Percentiles rank a stretch among this genome's conserved stretches.
Conservation (phyloP, 2,797 vertebrate species). For the Nyctalus aviator region DNA sequence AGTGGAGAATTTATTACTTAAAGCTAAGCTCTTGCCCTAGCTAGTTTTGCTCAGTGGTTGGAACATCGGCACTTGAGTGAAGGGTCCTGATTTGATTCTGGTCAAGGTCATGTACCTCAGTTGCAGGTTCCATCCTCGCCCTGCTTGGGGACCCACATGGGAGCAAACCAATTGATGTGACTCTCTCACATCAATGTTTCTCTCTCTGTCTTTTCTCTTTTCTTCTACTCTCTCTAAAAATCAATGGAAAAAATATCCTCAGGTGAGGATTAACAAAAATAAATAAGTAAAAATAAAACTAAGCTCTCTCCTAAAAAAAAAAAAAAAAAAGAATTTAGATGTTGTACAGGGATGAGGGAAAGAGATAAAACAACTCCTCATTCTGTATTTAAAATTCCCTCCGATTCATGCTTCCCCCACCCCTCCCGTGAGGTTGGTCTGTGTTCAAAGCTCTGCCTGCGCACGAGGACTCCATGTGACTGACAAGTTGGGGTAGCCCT, state of each 20-base stretch:
- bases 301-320: conserved; percentile 23
- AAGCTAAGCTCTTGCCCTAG: background rate
- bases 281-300: background rate
- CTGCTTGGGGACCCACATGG: no score
- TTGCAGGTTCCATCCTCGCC: no score
- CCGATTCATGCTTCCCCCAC: background rate
- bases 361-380: conserved; percentile 3
- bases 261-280: no score
- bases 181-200: no score
- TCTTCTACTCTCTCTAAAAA: no score
- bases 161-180: no score
- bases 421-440: background rate
- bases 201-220: no score
- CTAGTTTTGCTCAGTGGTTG: no score
- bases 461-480: background rate
- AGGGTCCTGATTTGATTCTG: no score
- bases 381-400: background rate
- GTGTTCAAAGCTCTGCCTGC: background rate
- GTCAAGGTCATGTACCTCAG: no score
- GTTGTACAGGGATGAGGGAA: background rate
- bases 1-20: conserved; percentile 62
- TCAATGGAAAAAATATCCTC: no score
- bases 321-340: conserved; percentile 33
- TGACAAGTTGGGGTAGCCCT: background rate
- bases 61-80: no score